Base-by-base conservation (phyloP, 2,797 vertebrate genomes). In the Chloroceryle amazona region DNA sequence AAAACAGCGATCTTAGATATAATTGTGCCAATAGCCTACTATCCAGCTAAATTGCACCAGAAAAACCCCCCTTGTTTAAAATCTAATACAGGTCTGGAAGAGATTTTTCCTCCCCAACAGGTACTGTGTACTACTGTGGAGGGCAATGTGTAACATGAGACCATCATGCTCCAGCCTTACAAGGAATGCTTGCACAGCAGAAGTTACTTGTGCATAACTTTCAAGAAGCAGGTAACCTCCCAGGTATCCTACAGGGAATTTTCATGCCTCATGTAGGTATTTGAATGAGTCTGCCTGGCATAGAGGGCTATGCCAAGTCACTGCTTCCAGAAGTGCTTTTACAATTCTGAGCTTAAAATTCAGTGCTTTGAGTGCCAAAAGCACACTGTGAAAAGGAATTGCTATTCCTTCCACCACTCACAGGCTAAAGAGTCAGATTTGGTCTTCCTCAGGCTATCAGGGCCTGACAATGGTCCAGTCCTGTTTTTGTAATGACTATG, bases 131-230 rank as follows among this genome's bases (percentile, higher is more conserved):
- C 16, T 65, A 5, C 46, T 49, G 39, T 35, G 51, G 37, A 65
- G 18, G 37, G n/a, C 9, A 51, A 20, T 15, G 16, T 44, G 57
- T 10, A 31, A 55, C 0, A 0, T 47, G n/a, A 42, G 37, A 29
- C 22, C 37, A 5, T 35, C 2, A 0, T 22, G 17, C 14, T 71
- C 18, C 29, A 37, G 9, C 0, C 0, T 5, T 49, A 16, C 49
- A 85, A 54, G 6, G 20, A 73, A 66, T 35, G 19, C 11, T 71
- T 89, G 31, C 37, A 61, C 26, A 46, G 35, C 31, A 73, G 21
- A 70, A 90, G 23, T 68, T n/a, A 37, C 10, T 44, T 3, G 0
- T 41, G 26, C 6, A 13, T 35, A 65, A 31, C n/a, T 89, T 76
- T 41, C 21, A 58, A 35, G 6, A 49, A 54, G 47, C 9, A 3